Evolutionary conservation across 2,888 invertebrate species (phyloP), one percentile per base, ranked within the genome.

Genomic region (Tryphoninae sp.): DNA sequence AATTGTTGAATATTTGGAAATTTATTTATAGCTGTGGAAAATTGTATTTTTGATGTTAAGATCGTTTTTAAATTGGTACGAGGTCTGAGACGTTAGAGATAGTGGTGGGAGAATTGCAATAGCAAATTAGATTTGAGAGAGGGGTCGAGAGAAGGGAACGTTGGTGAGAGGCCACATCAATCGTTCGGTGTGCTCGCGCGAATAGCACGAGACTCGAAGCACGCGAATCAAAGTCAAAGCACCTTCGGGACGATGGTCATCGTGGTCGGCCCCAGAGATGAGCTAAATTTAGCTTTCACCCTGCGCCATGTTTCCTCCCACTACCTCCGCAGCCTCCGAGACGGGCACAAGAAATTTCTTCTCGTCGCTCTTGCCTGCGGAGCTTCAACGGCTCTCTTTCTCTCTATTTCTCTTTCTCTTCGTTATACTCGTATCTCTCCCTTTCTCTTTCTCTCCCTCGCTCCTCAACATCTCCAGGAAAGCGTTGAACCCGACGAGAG

Each of bases 301-400:
- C 59, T 40, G 49, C 67, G 67, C 67, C 69, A 62, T 67, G 42
- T 58, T 69, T 64, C 65, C 74, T 59, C 72, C 72, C 62, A 53
- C 68, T 69, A 69, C 23, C 68, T 67, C 75, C 22, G 51, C 73
- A 62, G 62, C 51, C 58, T 61, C 59, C 11, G 40, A 80, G 80
- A 80, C 81, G 82, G 81, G 81, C 80, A 79, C 83, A 81, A 85
- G 85, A 86, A 9, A 55, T 55, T 84, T 84, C 85, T 82, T 83
- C 84, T 84, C 80, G 65, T 67, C 59, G 61, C 51, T 58, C 69
- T 69, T 61, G 67, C 64, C 62, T 65, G 68, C 62, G 53, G 64
- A 78, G 22, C 74, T 74, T 79, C 83, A 65, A 81, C 26, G 62
- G 49, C 64, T 19, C 55, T 45, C 16, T 72, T 81, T 76, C 78